These are phyloP conservation scores for Magallana angulata DNA, from an alignment of 1,140 invertebrate species.

Conservation along the genomic window DNA sequence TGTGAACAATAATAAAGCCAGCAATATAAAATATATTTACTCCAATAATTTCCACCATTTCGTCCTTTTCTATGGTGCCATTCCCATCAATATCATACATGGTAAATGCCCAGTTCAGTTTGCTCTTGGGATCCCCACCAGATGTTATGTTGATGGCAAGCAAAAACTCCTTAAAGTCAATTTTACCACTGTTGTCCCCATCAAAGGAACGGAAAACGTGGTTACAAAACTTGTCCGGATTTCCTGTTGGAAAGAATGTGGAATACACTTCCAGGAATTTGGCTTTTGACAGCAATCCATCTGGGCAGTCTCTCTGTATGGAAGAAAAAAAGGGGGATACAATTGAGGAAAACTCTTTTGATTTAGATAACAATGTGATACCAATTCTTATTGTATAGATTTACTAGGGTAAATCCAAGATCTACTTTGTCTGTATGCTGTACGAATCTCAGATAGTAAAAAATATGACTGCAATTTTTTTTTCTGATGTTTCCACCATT, in stretches of 20 bases:
- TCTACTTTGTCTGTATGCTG: too few species aligned
- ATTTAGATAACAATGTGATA: too few species aligned
- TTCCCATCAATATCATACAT: slow-evolving; percentile 99
- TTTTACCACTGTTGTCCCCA: slow-evolving; percentile 95
- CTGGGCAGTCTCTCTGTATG: slow-evolving; percentile 98
- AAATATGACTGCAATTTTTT: too few species aligned
- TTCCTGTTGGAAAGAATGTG: slow-evolving; percentile 95
- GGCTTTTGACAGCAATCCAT: slow-evolving; percentile 96
- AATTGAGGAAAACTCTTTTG: too few species aligned
- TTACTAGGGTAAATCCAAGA: too few species aligned
- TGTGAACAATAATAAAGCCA: too few species aligned
- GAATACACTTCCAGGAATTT: slow-evolving; percentile 99
- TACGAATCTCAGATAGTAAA: too few species aligned
- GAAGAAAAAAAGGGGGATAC: neutral
- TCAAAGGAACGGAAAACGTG: slow-evolving; percentile 99
- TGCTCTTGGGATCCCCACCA: slow-evolving; percentile 97
- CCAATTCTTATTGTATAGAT: too few species aligned
- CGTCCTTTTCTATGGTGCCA: slow-evolving; percentile 97
- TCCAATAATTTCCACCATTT: slow-evolving; percentile 85
- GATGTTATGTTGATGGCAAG: slow-evolving; percentile 96
- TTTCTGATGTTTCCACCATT: too few species aligned
- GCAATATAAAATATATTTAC: slow-evolving; percentile 73
- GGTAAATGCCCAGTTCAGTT: slow-evolving; percentile 99
- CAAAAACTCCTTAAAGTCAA: slow-evolving; percentile 80
- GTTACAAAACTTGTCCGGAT: slow-evolving; percentile 99